Percentiles rank a stretch among this genome's conserved stretches.
These are phyloP conservation scores for Dipus sagitta DNA, from an alignment of 2,797 vertebrate species.

Conservation along the genomic window DNA sequence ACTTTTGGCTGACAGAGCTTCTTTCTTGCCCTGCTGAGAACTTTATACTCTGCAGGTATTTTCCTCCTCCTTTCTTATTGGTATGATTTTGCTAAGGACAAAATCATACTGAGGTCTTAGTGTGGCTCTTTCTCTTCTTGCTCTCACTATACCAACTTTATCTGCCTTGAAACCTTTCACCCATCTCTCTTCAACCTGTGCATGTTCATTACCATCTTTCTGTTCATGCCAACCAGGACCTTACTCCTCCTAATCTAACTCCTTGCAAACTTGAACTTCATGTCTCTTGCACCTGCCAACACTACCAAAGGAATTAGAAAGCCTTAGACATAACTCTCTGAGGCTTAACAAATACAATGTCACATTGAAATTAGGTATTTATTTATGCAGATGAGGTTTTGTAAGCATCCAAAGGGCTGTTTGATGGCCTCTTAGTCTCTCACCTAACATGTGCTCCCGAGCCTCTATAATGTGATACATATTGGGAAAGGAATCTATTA, in stretches of 20 bases:
- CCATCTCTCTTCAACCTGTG: neutral
- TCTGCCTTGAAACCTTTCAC: neutral
- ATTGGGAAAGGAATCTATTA: neutral
- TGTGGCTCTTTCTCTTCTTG: neutral
- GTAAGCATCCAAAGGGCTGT: neutral
- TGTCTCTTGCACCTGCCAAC: neutral
- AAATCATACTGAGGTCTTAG: neutral
- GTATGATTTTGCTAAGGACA: neutral
- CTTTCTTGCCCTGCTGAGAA: neutral
- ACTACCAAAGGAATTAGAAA: neutral
- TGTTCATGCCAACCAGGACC: too few relatives aligned
- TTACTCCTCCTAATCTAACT: neutral
- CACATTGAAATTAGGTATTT: neutral
- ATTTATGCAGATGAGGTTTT: neutral
- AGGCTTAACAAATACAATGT: neutral
- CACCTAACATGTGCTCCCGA: neutral
- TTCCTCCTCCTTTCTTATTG: neutral
- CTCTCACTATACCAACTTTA: neutral
- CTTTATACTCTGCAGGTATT: neutral
- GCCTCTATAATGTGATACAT: neutral
- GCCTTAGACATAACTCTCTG: neutral
- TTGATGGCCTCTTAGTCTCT: neutral
- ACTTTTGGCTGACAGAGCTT: too few relatives aligned
- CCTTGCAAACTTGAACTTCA: neutral
- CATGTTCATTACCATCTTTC: too few relatives aligned